Percentiles rank a stretch among this genome's conserved stretches.
These are phyloP conservation scores for Diabrotica virgifera DNA, from an alignment of 1,140 invertebrate species.

Conservation along the genomic window DNA sequence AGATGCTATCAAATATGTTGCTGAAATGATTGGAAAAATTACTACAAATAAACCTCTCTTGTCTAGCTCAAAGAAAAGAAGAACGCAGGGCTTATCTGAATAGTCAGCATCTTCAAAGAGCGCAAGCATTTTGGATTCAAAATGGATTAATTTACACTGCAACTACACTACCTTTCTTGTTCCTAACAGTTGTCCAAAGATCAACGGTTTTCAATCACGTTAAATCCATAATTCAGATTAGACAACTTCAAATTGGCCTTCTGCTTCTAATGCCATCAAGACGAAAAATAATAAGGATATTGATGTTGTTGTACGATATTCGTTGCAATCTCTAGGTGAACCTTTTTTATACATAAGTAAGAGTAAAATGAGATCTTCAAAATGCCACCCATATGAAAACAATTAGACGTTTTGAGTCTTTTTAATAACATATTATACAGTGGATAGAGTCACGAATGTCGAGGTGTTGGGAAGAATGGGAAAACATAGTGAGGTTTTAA, in stretches of 20 bases:
- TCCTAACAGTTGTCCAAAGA: conserved; percentile 42
- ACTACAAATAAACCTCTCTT: conserved; percentile 97
- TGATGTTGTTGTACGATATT: too few species aligned
- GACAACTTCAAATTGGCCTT: conserved; percentile 42
- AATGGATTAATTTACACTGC: conserved; percentile 32
- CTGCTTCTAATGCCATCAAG: conserved; percentile 31
- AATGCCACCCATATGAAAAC: too few species aligned
- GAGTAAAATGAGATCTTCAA: too few species aligned
- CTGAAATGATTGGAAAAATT: conserved; percentile 98
- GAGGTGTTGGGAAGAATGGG: too few species aligned
- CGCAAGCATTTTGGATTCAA: conserved; percentile 28
- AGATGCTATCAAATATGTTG: conserved; percentile 98
- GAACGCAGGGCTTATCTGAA: conserved; percentile 96
- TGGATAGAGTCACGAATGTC: too few species aligned
- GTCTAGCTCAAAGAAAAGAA: conserved; percentile 97
- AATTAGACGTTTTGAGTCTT: too few species aligned
- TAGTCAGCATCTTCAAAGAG: conserved; percentile 93
- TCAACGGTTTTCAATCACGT: conserved; percentile 42
- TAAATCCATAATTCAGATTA: conserved; percentile 37
- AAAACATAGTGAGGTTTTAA: too few species aligned
- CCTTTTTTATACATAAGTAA: too few species aligned
- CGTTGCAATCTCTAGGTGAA: too few species aligned
- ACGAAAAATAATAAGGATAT: too few species aligned
- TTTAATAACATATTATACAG: too few species aligned
- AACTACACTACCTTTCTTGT: conserved; percentile 33